Base-by-base conservation (phyloP, 2,797 vertebrate genomes). In the Vespertilio murinus region DNA sequence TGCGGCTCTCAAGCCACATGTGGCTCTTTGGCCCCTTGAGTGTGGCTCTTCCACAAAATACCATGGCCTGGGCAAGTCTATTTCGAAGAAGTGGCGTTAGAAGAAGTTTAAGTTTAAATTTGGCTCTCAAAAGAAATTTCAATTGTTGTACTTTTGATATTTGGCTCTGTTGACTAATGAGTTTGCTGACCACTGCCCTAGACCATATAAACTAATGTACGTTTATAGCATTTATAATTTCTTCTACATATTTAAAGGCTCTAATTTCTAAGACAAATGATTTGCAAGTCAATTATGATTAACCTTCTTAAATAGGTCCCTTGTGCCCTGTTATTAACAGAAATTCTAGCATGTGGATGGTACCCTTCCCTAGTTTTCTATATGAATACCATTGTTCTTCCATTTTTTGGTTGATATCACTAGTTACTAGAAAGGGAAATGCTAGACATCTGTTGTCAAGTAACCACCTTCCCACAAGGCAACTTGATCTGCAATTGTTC, bases 231-330 rank as follows among this genome's bases (percentile, higher is more conserved):
- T 75, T 87, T 12, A 13, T 6, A 73, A 52, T 80, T n/a, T 74
- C 56, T 77, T 77, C 61, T 56, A 90, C 35, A 88, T 25, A n/a
- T 79, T 85, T 88, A 79, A 84, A 90, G n/a, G 47, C 25, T 67
- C 78, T 83, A 23, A 49, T 88, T 77, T 75, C 45, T 64, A 89
- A 91, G 52, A 61, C 42, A 94, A 91, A 54, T 54, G 40, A 67
- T 73, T 88, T 80, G 20, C 61, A 90, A 81, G 73, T 88, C 56
- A 45, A 4, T 65, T 28, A 42, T 69, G 33, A 59, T 49, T 61
- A 81, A 6, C 30, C 22, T 79, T 40, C 73, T 79, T 56, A 65
- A 47, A 28, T 8, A 92, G 33, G n/a, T 22, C 35, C 42, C 56
- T 14, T 86, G 30, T 65, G 28, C 1, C 1, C 59, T 88, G 10